A percentile compares a stretch with the other conserved stretches of the same genome.
Conservation (phyloP, 2,888 invertebrate species). For the Myopa tessellatipennis region DNA sequence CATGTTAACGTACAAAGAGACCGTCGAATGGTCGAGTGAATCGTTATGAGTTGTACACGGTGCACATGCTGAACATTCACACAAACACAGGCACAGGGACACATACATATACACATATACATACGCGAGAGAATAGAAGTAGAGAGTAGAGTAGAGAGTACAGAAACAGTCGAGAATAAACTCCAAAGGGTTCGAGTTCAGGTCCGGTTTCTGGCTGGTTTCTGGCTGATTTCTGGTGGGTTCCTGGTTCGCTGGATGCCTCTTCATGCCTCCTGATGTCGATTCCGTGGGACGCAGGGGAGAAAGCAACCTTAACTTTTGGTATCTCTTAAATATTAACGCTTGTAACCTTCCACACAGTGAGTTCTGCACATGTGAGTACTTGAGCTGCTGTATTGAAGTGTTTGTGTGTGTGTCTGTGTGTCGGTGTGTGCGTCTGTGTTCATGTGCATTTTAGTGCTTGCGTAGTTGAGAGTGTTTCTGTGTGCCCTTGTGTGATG, state of each 20-base stretch:
- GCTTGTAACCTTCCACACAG: not conserved
- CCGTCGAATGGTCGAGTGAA: conserved; percentile 6
- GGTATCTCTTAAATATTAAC: conserved; percentile 7
- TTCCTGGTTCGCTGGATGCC: too few species aligned
- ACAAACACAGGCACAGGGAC: conserved; percentile 14
- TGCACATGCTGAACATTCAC: not conserved
- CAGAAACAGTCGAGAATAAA: too few species aligned
- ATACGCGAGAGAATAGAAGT: not conserved
- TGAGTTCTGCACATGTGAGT: not conserved
- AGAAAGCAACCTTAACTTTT: conserved; percentile 25
- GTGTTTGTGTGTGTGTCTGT: not conserved
- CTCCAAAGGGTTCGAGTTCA: not conserved
- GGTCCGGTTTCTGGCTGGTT: too few species aligned
- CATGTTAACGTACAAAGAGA: not conserved
- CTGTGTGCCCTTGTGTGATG: too few species aligned
- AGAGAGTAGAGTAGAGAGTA: too few species aligned
- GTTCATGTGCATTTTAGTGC: not conserved
- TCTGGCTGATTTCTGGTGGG: too few species aligned
- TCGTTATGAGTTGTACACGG: not conserved
- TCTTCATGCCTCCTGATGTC: not conserved
- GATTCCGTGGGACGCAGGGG: not conserved
- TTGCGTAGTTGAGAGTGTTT: not conserved
- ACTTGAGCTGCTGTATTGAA: not conserved
- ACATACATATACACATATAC: conserved; percentile 11
- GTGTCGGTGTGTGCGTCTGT: not conserved